Base-by-base conservation (phyloP, 1,140 invertebrate genomes). In the Acromyrmex charruanus region DNA sequence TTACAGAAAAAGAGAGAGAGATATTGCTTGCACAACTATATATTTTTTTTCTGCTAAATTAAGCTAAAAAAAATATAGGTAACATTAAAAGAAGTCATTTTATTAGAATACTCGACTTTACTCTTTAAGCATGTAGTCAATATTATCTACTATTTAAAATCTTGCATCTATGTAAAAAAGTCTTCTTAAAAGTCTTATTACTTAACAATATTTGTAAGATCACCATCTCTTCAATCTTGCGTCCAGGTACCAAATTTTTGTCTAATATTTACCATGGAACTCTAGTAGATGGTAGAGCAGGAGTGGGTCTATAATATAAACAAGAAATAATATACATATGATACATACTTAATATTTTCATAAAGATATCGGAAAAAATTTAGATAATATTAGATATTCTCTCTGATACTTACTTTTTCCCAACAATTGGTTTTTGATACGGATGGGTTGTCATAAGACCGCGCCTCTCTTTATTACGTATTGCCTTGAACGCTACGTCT, bases 391-490 rank as follows among this genome's bases (percentile, higher is more conserved):
- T 66, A 81, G 35, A 81, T 65, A 69, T 51, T 25, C 12, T 88
- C 0, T 88, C 0, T 16, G 55, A 55, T 51, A 79, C 74, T 85
- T 71, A 91, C 89, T 88, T 91, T 21, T 86, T 59, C 58, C 90
- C 93, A n/a, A 68, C 44, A 77, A 44, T 86, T 7, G 77, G 72
- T 66, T 93, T 94, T 18, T 93, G 91, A 63, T 94, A 94, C 0
- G 94, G 94, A 92, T 94, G 94, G 0, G 91, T 84, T n/a, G 89
- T 74, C 25, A 77, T 89, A 10, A 94, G 18, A 28, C 89, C 93
- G 39, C 93, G 91, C 28, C 94, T 92, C 77, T 94, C 94, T 72
- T 94, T 94, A 7, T 39, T 81, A 31, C 93, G 91, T 3, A 94
- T 77, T 18, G 85, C 86, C 49, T 93, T 94, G 12, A 94, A 35